Evolutionary conservation across 2,888 invertebrate genomes (phyloP).

Genomic region (Bembecia ichneumoniformis): DNA sequence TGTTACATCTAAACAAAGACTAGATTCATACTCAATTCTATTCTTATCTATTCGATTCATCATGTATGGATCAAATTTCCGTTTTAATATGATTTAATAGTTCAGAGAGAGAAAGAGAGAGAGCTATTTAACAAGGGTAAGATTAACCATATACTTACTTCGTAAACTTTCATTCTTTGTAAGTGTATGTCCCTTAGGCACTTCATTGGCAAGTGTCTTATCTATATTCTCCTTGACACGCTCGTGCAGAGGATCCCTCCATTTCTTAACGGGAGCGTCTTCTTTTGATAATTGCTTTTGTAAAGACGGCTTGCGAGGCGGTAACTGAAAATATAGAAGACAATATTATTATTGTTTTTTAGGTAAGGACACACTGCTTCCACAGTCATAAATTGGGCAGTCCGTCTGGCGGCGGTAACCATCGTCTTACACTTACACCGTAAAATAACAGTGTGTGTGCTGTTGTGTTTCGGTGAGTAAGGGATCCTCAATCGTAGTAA

Average conservation of each 20-base stretch:
- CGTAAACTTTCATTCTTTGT: slow-evolving; percentile 68
- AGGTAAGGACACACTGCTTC: slow-evolving; percentile 2
- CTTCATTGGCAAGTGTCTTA: slow-evolving; percentile 61
- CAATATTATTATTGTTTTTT: neutral
- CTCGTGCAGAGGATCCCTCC: slow-evolving; percentile 66
- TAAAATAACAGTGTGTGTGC: too few relatives aligned
- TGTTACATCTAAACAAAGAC: slow-evolving; percentile 25
- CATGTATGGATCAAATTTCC: neutral
- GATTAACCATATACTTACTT: slow-evolving; percentile 40
- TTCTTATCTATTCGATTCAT: slow-evolving; percentile 26
- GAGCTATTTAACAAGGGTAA: neutral
- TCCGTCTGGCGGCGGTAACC: too few relatives aligned
- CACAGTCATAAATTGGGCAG: too few relatives aligned
- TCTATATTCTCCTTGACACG: slow-evolving; percentile 68
- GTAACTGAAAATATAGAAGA: slow-evolving; percentile 33
- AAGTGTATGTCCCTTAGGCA: slow-evolving; percentile 65
- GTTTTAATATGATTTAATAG: too few relatives aligned
- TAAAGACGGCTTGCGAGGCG: slow-evolving; percentile 58
- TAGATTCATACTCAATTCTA: slow-evolving; percentile 17
- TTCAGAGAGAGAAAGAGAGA: too few relatives aligned
- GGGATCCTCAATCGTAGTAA: too few relatives aligned
- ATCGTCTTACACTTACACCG: too few relatives aligned
- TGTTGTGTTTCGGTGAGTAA: too few relatives aligned
- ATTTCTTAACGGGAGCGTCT: slow-evolving; percentile 59
- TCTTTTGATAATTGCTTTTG: slow-evolving; percentile 64